These are phyloP conservation scores for Pangasius krempfi DNA, from an alignment of 2,797 vertebrate genomes.

Conservation along the genomic window DNA sequence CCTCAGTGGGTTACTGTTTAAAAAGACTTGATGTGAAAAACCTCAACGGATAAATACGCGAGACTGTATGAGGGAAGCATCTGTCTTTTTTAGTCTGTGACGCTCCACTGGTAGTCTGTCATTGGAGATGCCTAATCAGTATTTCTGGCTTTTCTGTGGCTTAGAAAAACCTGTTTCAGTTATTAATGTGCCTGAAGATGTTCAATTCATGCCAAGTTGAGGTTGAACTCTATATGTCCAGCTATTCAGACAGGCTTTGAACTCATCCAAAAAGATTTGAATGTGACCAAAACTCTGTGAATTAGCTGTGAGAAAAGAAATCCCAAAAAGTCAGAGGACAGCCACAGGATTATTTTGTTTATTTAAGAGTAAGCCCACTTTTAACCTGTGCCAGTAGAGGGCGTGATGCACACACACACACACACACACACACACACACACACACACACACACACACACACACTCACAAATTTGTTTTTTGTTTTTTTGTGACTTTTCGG, in stretches of 20 bases:
- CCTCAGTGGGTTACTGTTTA: slow-evolving; percentile 54
- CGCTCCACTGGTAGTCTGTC: slow-evolving; percentile 40
- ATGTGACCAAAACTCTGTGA: slow-evolving; percentile 8
- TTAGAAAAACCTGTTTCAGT: slow-evolving; percentile 23
- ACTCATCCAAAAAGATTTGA: not conserved
- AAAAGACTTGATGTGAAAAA: slow-evolving; percentile 56
- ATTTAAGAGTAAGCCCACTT: not conserved
- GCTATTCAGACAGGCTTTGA: slow-evolving; percentile 13
- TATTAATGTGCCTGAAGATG: slow-evolving; percentile 35
- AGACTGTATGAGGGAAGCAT: slow-evolving; percentile 50
- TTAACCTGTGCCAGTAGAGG: slow-evolving; percentile 24
- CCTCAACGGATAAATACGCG: slow-evolving; percentile 53
- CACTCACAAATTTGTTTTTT: not conserved
- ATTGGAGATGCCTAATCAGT: slow-evolving; percentile 38
- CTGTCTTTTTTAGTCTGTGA: slow-evolving; percentile 49
- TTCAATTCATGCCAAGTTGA: slow-evolving; percentile 29
- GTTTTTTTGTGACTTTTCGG: not conserved
- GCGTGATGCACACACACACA: not conserved
- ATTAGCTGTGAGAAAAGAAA: not conserved
- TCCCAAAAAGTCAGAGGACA: not conserved
- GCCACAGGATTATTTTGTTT: slow-evolving; percentile 15
- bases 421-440: not conserved
- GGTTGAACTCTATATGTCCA: slow-evolving; percentile 27
- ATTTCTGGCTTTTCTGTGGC: slow-evolving; percentile 35
- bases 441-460: not conserved